Conservation (phyloP, 2,113 vertebrate genomes). For the Microcebus griseorufus region DNA sequence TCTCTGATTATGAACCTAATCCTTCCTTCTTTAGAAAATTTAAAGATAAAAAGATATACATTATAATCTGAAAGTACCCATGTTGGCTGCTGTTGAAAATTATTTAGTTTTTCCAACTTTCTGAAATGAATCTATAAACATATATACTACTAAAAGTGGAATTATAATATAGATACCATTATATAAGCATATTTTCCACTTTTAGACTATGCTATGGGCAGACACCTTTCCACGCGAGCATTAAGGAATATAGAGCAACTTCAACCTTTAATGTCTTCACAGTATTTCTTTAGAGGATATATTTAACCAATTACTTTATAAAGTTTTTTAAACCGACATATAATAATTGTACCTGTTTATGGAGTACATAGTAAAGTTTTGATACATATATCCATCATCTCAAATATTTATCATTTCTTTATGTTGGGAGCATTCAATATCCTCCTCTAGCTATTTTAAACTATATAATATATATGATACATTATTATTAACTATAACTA, state of each 20-base stretch:
- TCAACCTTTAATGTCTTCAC: not conserved
- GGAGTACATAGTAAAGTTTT: not conserved
- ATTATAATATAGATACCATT: not conserved
- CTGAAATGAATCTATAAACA: not conserved
- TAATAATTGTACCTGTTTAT: not conserved
- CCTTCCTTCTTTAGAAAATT: not conserved
- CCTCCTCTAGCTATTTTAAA: not conserved
- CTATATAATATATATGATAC: not conserved
- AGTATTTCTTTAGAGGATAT: not conserved
- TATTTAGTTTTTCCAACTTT: not conserved
- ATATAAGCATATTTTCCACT: not conserved
- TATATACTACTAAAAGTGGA: not conserved
- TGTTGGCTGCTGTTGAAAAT: not conserved
- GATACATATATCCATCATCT: not conserved
- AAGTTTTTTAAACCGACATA: not conserved
- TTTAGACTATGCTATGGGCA: not conserved
- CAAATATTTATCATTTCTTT: not conserved
- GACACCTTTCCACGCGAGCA: not conserved
- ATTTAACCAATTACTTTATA: not conserved
- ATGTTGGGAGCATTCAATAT: not conserved
- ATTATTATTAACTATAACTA: not conserved
- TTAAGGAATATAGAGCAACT: not conserved
- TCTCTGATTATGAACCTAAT: not conserved
- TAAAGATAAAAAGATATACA: not conserved
- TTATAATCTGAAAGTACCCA: not conserved